Evolutionary conservation across 2,888 invertebrate genomes (phyloP), one percentile per base, ranked within the genome.

Genomic region (Oscheius sp.): DNA sequence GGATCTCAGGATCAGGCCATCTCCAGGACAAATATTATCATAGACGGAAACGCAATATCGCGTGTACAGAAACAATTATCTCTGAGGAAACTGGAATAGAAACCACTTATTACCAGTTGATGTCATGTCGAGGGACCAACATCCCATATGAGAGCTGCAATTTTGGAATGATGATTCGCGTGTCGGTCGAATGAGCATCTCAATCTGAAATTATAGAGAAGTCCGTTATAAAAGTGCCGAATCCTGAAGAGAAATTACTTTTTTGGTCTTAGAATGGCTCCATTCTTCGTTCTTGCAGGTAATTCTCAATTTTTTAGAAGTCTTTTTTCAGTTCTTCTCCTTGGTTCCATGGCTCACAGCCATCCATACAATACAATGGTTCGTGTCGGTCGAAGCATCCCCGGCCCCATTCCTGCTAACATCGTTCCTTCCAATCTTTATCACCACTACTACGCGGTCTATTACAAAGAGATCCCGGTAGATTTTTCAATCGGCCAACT

Each of bases 351-450:
- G 10, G 50, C 27, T n/a, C n/a, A 23, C n/a, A 27, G 27, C n/a
- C 50, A 52, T 25, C 50, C 57, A 8, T 57, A 57, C 57, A 57
- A 39, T 37, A n/a, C n/a, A n/a, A 57, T 57, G 34, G 34, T 57
- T 31, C 34, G 57, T 2, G 57, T 57, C 5, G 57, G 57, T 20
- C 33, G 57, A 31, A 52, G 27, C 50, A 42, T 42, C 15, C n/a
- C n/a, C 4, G 15, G n/a, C 4, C 42, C 42, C 12, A 17, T 42
- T 12, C 12, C 42, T 42, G n/a, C 42, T 3, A 42, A 3, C 4
- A 15, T 42, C 42, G 15, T 6, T 12, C 42, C 42, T 17, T 52
- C 25, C 27, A 52, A 52, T 25, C 50, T 31, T n/a, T 52, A 52
- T 31, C 27, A 23, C n/a, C 50, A n/a, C 2, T 52, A 52, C 27